Conservation (phyloP, 1,140 invertebrate species). For the Charaxes varanes region DNA sequence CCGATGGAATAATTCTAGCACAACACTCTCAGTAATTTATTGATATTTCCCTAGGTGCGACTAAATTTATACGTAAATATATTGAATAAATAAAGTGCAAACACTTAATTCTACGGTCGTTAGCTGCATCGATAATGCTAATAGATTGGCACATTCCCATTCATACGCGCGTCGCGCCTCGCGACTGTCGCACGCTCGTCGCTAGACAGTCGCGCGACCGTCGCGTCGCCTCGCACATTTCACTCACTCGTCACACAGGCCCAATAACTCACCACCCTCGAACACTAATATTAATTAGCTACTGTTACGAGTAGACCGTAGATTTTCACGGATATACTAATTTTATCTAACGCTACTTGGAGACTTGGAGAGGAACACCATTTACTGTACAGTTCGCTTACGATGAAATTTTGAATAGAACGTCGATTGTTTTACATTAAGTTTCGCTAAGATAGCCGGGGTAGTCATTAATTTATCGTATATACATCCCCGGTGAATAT, state of each 20-base stretch:
- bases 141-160: conserved; percentile 69
- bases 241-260: conserved; percentile 18
- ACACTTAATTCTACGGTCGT: conserved; percentile 65
- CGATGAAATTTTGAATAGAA: conserved; percentile 45
- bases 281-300: conserved; percentile 41
- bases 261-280: conserved; percentile 26
- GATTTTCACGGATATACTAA: conserved; percentile 41
- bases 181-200: conserved; percentile 13
- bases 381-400: conserved; percentile 66
- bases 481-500: conserved; percentile 56
- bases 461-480: conserved; percentile 45
- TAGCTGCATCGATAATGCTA: conserved; percentile 59
- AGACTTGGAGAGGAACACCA: conserved; percentile 69
- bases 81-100: conserved; percentile 73
- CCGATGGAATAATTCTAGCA: conserved; percentile 67
- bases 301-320: conserved; percentile 45
- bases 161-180: conserved; percentile 29
- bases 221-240: conserved; percentile 10
- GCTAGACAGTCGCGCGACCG: too few relatives aligned
- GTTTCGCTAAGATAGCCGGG: conserved; percentile 49
- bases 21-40: conserved; percentile 73
- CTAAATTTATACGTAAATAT: conserved; percentile 70
- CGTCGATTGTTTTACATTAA: conserved; percentile 47
- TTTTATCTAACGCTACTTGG: conserved; percentile 56
- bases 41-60: conserved; percentile 73